Base-by-base conservation (phyloP, 2,113 vertebrate species). In the Urocitellus parryii region DNA sequence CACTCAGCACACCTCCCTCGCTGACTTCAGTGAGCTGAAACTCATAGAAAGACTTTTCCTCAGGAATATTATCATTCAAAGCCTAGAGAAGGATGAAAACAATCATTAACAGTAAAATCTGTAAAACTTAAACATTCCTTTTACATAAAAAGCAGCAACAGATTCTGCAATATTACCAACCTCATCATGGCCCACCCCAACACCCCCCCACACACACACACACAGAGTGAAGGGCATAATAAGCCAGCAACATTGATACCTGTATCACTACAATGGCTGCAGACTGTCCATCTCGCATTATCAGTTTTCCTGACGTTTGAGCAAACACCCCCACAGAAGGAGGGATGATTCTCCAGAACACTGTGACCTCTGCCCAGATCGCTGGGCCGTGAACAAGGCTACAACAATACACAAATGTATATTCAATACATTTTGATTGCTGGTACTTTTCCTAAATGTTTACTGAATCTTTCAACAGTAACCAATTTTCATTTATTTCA, bases 341-440 rank as follows among this genome's bases (percentile, higher is more conserved):
- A 72, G 99, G 99, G 92, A 98, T 98, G 98, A 99, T 99, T 88
- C 98, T 99, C 99, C 99, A 99, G 70, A 97, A 98, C n/a, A 99
- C 95, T 37, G 96, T 98, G 76, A 99, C 97, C 37, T 99, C 99
- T 68, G 99, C 99, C 95, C 98, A 99, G 95, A 99, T 98, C 20
- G 98, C 99, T 32, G 99, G 99, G 29, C 99, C 99, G 97, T 99
- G 99, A 90, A 98, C 84, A 42, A 99, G 98, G 68, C 99, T 99
- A 90, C 29, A 98, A 95, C 12, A 97, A 97, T 0, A 96, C 1
- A 67, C 61, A 95, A n/a, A n/a, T 0, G 79, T 56, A 94, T 4
- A 92, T 0, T 82, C 12, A 94, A 24, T 39, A 65, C 34, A 65
- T 58, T 91, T 92, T 90, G 45, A 77, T 1, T n/a, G 3, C 77